A percentile compares a stretch with the other conserved stretches of the same genome.
Conservation (phyloP, 2,888 invertebrate species). For the Drosophila rubida region DNA sequence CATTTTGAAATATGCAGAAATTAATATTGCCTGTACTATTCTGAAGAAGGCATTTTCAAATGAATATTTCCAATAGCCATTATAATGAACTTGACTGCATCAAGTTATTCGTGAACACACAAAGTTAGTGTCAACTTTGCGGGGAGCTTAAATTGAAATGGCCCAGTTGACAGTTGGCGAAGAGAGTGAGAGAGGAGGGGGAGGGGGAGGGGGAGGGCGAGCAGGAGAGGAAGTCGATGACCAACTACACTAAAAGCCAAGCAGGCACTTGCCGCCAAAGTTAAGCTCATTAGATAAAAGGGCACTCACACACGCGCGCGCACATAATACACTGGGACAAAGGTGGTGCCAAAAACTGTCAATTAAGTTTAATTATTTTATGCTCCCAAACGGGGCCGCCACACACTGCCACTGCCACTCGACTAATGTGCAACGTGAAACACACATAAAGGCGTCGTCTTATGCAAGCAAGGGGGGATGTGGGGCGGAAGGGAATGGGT, state of each 20-base stretch:
- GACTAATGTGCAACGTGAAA: constrained; percentile 58
- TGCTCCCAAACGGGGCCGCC: constrained; percentile 55
- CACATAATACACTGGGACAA: constrained; percentile 30
- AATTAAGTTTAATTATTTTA: constrained; percentile 79
- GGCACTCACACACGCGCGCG: constrained; percentile 30
- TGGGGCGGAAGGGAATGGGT: constrained; percentile 18
- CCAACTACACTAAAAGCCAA: constrained; percentile 53
- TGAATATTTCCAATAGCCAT: too few relatives aligned
- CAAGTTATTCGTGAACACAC: too few relatives aligned
- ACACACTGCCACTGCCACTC: constrained; percentile 24
- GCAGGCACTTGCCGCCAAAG: constrained; percentile 61
- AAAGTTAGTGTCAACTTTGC: constrained; percentile 10
- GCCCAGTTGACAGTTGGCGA: too few relatives aligned
- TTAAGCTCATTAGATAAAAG: constrained; percentile 71
- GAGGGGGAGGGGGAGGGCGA: too few relatives aligned
- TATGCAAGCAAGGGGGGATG: constrained; percentile 60
- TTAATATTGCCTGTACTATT: too few relatives aligned
- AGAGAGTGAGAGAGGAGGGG: too few relatives aligned
- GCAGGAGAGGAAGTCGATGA: too few relatives aligned
- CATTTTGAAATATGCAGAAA: too few relatives aligned
- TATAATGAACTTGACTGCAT: too few relatives aligned
- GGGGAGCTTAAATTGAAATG: not conserved
- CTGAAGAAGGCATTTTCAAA: too few relatives aligned
- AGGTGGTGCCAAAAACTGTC: constrained; percentile 78
- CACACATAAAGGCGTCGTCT: constrained; percentile 60